Conservation (phyloP, 2,113 vertebrate species). For the Osmerus eperlanus region DNA sequence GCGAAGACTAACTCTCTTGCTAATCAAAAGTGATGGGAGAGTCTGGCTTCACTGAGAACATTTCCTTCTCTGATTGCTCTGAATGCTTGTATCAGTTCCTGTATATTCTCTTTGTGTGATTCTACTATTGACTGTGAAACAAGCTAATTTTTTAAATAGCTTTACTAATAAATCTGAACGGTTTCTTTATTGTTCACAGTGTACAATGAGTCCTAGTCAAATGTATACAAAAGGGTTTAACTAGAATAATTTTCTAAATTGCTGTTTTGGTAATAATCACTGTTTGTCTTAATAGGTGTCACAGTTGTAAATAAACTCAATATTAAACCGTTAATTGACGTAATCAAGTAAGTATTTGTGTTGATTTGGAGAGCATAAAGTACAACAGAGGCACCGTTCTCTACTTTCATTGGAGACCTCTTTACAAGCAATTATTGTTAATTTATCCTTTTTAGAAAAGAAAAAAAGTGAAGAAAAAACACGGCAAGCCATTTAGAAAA, state of each 20-base stretch:
- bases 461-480: constrained; percentile 58
- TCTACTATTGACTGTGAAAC: neutral
- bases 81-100: constrained; percentile 44
- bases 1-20: constrained; percentile 72
- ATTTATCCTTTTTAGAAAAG: constrained; percentile 72
- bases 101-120: constrained; percentile 35
- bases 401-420: constrained; percentile 41
- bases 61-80: constrained; percentile 55
- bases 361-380: neutral
- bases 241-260: constrained; percentile 32
- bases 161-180: no score
- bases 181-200: no score
- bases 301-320: neutral
- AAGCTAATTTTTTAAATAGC: no score
- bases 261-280: constrained; percentile 48
- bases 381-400: constrained; percentile 17
- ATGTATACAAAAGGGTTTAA: no score
- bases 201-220: no score
- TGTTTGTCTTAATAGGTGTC: neutral
- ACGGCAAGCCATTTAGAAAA: constrained; percentile 35
- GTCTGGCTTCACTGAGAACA: constrained; percentile 63
- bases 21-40: constrained; percentile 78
- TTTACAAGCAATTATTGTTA: constrained; percentile 72
- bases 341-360: constrained; percentile 7
- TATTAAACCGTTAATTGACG: constrained; percentile 54